These are phyloP conservation scores for Crossoptilon crossoptilon DNA, from an alignment of 2,797 vertebrate genomes.

Conservation along the genomic window DNA sequence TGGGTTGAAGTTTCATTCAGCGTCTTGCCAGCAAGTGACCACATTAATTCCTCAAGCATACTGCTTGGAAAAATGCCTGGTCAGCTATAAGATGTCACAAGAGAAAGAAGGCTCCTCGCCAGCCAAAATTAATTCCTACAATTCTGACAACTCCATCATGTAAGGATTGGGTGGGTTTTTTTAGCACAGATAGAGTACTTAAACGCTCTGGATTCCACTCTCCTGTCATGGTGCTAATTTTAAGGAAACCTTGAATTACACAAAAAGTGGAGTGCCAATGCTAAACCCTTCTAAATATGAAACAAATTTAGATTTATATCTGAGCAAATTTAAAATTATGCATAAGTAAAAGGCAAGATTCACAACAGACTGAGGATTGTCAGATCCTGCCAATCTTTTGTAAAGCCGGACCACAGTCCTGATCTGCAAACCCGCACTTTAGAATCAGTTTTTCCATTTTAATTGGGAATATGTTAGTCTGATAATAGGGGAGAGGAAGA, in stretches of 20 bases:
- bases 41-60: neutral
- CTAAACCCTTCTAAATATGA: neutral
- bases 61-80: neutral
- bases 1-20: neutral
- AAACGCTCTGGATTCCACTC: neutral
- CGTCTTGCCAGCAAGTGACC: neutral
- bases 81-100: neutral
- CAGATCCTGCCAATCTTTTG: neutral
- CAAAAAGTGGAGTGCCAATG: neutral
- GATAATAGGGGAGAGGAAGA: neutral
- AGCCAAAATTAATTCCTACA: neutral
- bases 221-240: neutral
- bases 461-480: neutral
- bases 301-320: slow-evolving; percentile 1
- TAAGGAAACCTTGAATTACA: neutral
- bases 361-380: neutral
- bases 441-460: neutral
- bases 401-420: neutral
- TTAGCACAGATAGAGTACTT: neutral
- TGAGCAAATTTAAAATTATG: neutral
- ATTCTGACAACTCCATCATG: neutral
- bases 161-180: neutral
- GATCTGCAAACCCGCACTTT: neutral
- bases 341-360: slow-evolving; percentile 1
- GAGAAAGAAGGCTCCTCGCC: neutral